Base-by-base conservation (phyloP, 2,113 vertebrate genomes). In the Cebus imitator region DNA sequence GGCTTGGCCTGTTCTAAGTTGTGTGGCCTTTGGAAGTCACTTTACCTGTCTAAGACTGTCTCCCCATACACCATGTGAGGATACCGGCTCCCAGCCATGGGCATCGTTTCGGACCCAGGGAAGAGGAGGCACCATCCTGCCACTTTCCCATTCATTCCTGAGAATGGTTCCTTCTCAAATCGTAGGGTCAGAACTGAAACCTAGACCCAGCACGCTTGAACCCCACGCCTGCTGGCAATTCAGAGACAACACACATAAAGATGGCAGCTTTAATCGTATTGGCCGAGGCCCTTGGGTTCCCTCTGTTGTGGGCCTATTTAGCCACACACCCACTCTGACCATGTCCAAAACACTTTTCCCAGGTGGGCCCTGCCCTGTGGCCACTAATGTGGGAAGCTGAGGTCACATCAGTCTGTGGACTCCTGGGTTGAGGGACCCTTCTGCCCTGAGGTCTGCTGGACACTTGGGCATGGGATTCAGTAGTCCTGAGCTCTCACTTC, bases 241-340 rank as follows among this genome's bases (percentile, higher is more conserved):
- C 94, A 97, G 79, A 95, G 79, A 94, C 32, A 16, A 73, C 76
- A 95, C 76, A n/a, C 13, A 73, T 96, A 72, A 79, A 85, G 95
- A 92, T 82, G 97, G 97, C 96, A 97, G 97, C 97, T 97, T 98
- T 98, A 97, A 97, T 97, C 68, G 40, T 45, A 32, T 40, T 95
- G 91, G 45, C 72, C 27, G 4, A 80, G 45, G 66, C 7, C 37
- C 40, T 72, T 23, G 25, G 73, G 40, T 68, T 84, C 48, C 61
- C 55, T 81, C 61, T 21, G 20, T 40, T n/a, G 8, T 11, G 84
- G 90, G 81, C 87, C 61, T 43, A 20, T 78, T 68, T 75, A 80
- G 92, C 76, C 93, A 82, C 43, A 57, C 6, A 25, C 48, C 82
- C 40, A 12, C 68, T 40, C 50, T 84, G 58, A 58, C 78, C 30